A percentile compares a stretch with the other conserved stretches of the same genome.
Conservation (phyloP, 2,113 vertebrate genomes). For the Aramus guarauna region DNA sequence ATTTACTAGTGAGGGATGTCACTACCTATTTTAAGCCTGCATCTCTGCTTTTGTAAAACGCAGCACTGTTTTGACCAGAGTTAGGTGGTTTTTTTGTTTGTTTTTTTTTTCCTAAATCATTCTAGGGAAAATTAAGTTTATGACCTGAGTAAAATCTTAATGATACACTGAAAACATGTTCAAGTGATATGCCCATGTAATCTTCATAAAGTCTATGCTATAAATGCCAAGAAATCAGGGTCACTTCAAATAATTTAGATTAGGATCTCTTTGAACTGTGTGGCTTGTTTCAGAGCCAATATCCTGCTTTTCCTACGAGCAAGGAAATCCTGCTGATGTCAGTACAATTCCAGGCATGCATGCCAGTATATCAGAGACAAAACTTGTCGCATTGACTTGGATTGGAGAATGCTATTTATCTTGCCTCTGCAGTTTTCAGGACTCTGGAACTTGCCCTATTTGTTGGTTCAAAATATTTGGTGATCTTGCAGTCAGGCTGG, state of each 20-base stretch:
- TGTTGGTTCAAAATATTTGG: neutral
- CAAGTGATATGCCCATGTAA: neutral
- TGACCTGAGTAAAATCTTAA: neutral
- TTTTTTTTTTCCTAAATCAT: neutral
- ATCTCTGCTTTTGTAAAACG: neutral
- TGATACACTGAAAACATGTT: neutral
- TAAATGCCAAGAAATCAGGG: conserved; percentile 25
- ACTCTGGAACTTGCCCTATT: neutral
- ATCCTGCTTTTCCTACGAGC: conserved; percentile 18
- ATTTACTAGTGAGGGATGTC: neutral
- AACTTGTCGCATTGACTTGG: neutral
- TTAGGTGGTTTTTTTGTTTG: neutral
- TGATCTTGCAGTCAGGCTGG: neutral
- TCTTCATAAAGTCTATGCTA: neutral
- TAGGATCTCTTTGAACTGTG: conserved; percentile 6
- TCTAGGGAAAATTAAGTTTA: neutral
- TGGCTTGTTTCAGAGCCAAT: neutral
- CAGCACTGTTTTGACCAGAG: neutral
- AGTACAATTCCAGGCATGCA: neutral
- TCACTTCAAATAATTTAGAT: conserved; percentile 5
- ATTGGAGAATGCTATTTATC: neutral
- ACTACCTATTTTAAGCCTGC: neutral
- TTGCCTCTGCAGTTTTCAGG: neutral
- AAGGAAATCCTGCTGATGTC: conserved; percentile 50
- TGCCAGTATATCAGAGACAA: neutral